Evolutionary conservation across 64 coral and sea anemone genomes (phyloP).

Genomic region (Anthopleura sola): DNA sequence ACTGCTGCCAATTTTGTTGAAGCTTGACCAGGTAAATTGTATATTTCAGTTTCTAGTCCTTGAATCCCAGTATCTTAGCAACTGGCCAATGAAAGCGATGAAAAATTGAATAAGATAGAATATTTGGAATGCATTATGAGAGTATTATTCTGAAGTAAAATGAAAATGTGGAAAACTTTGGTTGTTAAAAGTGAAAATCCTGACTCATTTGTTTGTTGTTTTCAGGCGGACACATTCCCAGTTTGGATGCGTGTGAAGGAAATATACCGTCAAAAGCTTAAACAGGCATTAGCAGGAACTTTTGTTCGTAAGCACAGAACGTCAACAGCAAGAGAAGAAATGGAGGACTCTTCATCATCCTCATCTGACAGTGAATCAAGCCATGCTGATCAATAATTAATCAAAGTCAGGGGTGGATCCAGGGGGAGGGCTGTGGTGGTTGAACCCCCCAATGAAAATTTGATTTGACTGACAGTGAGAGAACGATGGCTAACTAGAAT

Average conservation of each 20-base stretch:
- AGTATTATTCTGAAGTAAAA: too few relatives aligned
- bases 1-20: constrained; percentile 41
- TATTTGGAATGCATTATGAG: too few relatives aligned
- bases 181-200: neutral
- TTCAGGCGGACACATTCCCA: constrained; percentile 15
- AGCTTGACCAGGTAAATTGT: constrained; percentile 34
- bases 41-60: neutral
- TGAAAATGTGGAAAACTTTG: too few relatives aligned
- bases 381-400: too few relatives aligned
- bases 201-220: neutral
- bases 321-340: constrained; percentile 19
- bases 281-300: constrained; percentile 9
- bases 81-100: too few relatives aligned
- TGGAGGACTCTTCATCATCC: constrained; percentile 1
- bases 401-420: too few relatives aligned
- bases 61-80: neutral
- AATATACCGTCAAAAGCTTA: constrained; percentile 4
- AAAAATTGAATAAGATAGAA: too few relatives aligned
- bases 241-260: constrained; percentile 1
- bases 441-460: too few relatives aligned
- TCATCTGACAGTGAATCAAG: too few relatives aligned
- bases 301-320: neutral
- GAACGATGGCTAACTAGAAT: too few relatives aligned
- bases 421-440: too few relatives aligned
- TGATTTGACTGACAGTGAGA: too few relatives aligned